Conservation (phyloP, 2,888 invertebrate species). For the Galeopsomyia nigrocyanea region DNA sequence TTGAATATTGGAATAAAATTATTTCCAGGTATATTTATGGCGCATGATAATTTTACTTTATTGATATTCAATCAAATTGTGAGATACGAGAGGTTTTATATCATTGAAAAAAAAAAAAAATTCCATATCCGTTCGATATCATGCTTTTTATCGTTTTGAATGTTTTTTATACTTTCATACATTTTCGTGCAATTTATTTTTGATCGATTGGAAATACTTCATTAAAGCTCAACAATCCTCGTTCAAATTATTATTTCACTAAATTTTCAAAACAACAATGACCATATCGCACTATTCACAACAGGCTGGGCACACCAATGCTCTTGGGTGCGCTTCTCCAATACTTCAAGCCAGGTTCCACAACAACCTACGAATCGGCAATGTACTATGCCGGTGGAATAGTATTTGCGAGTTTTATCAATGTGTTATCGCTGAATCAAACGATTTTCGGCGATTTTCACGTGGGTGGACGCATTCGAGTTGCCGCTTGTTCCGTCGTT, state of each 20-base stretch:
- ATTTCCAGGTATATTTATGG: too few species aligned
- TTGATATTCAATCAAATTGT: too few species aligned
- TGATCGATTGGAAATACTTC: too few species aligned
- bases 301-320: conserved; percentile 77
- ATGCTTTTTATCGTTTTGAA: too few species aligned
- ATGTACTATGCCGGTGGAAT: conserved; percentile 62
- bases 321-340: conserved; percentile 76
- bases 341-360: conserved; percentile 67
- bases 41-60: too few species aligned
- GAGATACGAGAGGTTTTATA: too few species aligned
- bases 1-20: background rate
- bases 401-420: conserved; percentile 61
- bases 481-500: conserved; percentile 85
- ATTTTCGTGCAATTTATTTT: too few species aligned
- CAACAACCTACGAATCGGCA: conserved; percentile 55
- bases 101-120: too few species aligned
- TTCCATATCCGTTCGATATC: too few species aligned
- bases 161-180: too few species aligned
- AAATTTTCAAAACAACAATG: background rate
- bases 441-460: conserved; percentile 78
- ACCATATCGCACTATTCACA: background rate
- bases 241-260: too few species aligned
- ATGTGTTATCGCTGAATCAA: conserved; percentile 77
- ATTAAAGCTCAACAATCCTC: too few species aligned
- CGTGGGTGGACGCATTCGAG: conserved; percentile 84